Evolutionary conservation across 2,888 invertebrate genomes (phyloP).

Genomic region (Bhutanitis thaidina): DNA sequence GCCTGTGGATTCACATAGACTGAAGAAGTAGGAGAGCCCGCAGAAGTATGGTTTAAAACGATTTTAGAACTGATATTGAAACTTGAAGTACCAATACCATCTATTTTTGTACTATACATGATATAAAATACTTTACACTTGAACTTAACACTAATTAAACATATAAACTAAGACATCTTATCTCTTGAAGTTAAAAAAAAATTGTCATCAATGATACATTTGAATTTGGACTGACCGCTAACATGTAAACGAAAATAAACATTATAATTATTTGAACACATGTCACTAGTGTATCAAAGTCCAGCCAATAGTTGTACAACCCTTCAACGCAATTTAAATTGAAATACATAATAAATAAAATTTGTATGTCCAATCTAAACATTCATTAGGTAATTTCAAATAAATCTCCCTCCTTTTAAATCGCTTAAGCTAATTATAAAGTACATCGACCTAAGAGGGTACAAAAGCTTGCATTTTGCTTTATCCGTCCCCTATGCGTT

Average conservation of each 20-base stretch:
- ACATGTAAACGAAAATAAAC: conserved; percentile 22
- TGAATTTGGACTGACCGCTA: not conserved
- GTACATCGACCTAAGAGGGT: conserved; percentile 52
- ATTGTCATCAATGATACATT: no score
- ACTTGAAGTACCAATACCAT: no score
- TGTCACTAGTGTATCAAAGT: conserved; percentile 50
- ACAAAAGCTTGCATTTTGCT: conserved; percentile 51
- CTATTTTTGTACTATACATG: no score
- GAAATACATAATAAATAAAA: conserved; percentile 57
- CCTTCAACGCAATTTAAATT: conserved; percentile 59
- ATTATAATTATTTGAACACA: conserved; percentile 63
- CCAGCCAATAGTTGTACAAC: conserved; percentile 34
- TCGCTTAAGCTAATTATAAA: conserved; percentile 76
- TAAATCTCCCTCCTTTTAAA: conserved; percentile 55
- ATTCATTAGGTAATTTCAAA: conserved; percentile 65
- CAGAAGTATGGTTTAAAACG: no score
- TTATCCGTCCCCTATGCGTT: conserved; percentile 45
- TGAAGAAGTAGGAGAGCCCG: no score
- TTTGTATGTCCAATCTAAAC: conserved; percentile 72
- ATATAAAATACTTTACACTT: no score
- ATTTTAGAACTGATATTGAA: no score
- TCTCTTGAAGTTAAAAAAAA: no score
- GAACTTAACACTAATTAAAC: no score
- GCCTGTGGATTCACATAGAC: no score
- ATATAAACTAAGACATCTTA: no score